Base-by-base conservation (phyloP, 2,797 vertebrate genomes). In the Adrianichthys oophorus region DNA sequence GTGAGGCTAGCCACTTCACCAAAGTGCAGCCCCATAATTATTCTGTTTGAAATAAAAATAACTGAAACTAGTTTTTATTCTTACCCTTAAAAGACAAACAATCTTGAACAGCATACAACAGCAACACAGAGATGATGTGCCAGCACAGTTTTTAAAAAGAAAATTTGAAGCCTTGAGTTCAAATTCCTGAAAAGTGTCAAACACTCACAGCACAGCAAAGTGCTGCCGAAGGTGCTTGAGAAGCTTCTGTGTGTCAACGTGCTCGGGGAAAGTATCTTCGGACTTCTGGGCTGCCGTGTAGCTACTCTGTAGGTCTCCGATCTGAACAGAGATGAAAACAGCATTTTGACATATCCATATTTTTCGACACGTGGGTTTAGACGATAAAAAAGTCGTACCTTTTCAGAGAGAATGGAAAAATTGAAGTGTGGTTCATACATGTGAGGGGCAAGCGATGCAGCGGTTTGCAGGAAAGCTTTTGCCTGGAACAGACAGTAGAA, bases 371-470 rank as follows among this genome's bases (percentile, higher is more conserved):
- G 19, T 47, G 13, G 32, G 37, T 48, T 2, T 45, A 15, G 47
- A 52, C 1, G 32, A 42, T 19, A 40, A 44, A 0, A 0, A 1
- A n/a, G 32, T 21, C 18, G 46, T 94, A 99, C 98, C 95, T 97
- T 96, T 72, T 98, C 94, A 53, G 94, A 97, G 56, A 99, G 85
- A 43, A 93, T 83, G 62, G 95, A 93, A 53, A 95, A 92, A 83
- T 99, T 99, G 78, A 94, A 98, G 87, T 99, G 96, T 4, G 97
- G 95, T 51, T 99, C 97, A 24, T 99, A 99, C 95, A 99, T 91
- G 71, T 95, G 95, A 69, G 96, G 95, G 7, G 95, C 92, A 79
- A 99, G 76, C 2, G 94, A 92, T 6, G 95, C 93, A 1, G 98
- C 94, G 0, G 97, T 98, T 70, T 98, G 96, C 44, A 99, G 86